Percentiles rank a stretch among this genome's conserved stretches.
These are phyloP conservation scores for fruit fly (Drosophila melanogaster) DNA, from an alignment of 1,140 invertebrate species.

Conservation along the genomic window Release_6_plus_ISO1_MT NT_033779.5:17427001-17427500, in stretches of 20 bases:
- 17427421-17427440: constrained; percentile 13
- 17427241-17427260: neutral
- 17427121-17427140: too few relatives aligned
- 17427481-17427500: constrained; percentile 3
- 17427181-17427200: too few relatives aligned
- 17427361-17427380: neutral
- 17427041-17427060: constrained; percentile 20
- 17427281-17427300: too few relatives aligned
- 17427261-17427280: too few relatives aligned
- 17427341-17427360: neutral
- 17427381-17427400: constrained; percentile 35
- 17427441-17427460: constrained; percentile 22
- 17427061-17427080: constrained; percentile 13
- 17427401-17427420: constrained; percentile 27
- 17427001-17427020: constrained; percentile 36
- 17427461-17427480: constrained; percentile 35
- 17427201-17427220: too few relatives aligned
- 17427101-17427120: neutral
- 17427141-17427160: too few relatives aligned
- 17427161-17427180: too few relatives aligned
- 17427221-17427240: neutral
- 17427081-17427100: constrained; percentile 10
- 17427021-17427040: constrained; percentile 16
- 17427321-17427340: neutral
- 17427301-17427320: too few relatives aligned